phyloP scores from a whole-genome alignment of 2,797 vertebrate genomes.

The Clarias fuscus region DNA sequence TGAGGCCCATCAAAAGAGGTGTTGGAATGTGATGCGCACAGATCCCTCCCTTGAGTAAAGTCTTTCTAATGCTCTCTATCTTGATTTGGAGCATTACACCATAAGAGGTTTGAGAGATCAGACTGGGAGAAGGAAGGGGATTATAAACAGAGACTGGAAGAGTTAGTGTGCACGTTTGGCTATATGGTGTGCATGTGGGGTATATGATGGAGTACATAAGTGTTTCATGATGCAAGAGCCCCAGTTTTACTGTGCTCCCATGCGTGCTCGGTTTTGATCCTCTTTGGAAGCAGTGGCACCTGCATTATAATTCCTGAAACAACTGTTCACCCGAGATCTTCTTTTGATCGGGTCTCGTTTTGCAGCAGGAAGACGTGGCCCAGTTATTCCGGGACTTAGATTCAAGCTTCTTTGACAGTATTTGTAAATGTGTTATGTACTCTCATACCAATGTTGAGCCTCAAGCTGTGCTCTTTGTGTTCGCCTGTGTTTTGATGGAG shows the following conservation, averaged over 20 bases:
- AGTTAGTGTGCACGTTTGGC: conserved; percentile 25
- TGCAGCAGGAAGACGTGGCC: conserved; percentile 12
- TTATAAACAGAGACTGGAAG: conserved; percentile 54
- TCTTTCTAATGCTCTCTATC: conserved; percentile 50
- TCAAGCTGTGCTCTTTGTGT: neutral
- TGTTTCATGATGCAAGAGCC: conserved; percentile 59
- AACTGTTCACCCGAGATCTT: conserved; percentile 28
- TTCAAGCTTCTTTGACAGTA: conserved; percentile 5
- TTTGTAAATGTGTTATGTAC: neutral
- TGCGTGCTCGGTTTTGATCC: conserved; percentile 44
- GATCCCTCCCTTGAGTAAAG: conserved; percentile 46
- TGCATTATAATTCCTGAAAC: conserved; percentile 38
- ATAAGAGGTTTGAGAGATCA: conserved; percentile 53
- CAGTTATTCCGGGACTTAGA: conserved; percentile 15
- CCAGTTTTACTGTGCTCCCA: conserved; percentile 53
- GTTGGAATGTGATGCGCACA: conserved; percentile 56
- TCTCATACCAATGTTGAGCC: neutral
- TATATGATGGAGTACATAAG: conserved; percentile 54
- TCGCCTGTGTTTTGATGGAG: conserved; percentile 3
- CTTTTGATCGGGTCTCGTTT: conserved; percentile 29
- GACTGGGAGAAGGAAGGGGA: conserved; percentile 41
- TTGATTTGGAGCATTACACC: conserved; percentile 63
- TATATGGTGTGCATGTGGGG: conserved; percentile 29
- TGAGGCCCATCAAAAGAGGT: conserved; percentile 61
- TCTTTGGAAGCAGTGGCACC: conserved; percentile 31